These are phyloP conservation scores for Salarias fasciatus DNA, from an alignment of 2,797 vertebrate genomes.

Conservation along the genomic window DNA sequence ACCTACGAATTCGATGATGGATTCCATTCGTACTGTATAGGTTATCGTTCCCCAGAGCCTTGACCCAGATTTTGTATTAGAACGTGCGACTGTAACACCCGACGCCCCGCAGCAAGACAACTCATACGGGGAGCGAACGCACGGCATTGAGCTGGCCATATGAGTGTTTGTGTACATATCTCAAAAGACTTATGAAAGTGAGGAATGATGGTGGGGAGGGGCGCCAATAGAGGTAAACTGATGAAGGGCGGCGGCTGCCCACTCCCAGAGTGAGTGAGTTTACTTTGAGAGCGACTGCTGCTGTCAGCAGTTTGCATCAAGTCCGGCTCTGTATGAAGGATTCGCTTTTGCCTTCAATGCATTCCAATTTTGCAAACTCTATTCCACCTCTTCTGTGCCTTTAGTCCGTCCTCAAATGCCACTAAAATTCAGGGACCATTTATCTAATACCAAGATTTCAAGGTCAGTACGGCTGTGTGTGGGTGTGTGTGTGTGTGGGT, in stretches of 20 bases:
- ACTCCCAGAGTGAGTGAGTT: constrained; percentile 27
- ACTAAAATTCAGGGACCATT: constrained; percentile 14
- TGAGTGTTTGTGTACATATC: constrained; percentile 43
- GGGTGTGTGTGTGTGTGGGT: neutral
- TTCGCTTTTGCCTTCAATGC: constrained; percentile 33
- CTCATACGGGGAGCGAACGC: too few relatives aligned
- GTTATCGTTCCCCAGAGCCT: constrained; percentile 37
- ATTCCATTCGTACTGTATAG: constrained; percentile 52
- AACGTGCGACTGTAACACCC: constrained; percentile 18
- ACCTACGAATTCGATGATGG: constrained; percentile 62
- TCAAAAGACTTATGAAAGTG: constrained; percentile 9
- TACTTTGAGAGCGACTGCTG: constrained; percentile 28
- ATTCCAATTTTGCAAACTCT: constrained; percentile 35
- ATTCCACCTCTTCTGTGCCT: constrained; percentile 4
- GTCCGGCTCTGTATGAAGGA: constrained; percentile 15
- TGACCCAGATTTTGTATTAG: constrained; percentile 46
- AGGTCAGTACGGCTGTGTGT: constrained; percentile 16
- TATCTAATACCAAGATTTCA: constrained; percentile 17
- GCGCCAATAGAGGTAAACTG: constrained; percentile 24
- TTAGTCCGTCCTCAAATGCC: neutral
- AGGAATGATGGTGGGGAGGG: constrained; percentile 8
- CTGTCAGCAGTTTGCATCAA: constrained; percentile 44
- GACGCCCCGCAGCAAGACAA: constrained; percentile 23
- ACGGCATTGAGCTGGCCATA: constrained; percentile 8
- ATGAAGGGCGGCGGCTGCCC: constrained; percentile 14